phyloP scores from a whole-genome alignment of 2,113 vertebrate species.

The Pristiophorus japonicus region DNA sequence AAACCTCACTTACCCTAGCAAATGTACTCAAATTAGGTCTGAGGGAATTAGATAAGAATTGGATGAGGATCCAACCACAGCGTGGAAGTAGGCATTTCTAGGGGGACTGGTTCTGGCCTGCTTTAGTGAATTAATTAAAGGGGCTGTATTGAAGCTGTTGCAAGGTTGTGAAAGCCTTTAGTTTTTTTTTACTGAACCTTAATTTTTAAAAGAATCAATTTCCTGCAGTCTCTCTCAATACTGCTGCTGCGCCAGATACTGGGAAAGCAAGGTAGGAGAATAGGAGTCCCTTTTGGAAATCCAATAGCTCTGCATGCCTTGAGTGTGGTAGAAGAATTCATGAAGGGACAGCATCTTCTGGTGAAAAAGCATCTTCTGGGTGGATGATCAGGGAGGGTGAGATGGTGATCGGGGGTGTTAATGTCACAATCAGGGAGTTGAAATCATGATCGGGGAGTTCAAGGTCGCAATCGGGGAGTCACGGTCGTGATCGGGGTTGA shows the following conservation, averaged over 20 bases:
- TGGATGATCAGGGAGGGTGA: background rate
- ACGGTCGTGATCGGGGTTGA: too few relatives aligned
- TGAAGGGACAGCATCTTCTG: background rate
- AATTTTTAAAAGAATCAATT: background rate
- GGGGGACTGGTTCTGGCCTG: background rate
- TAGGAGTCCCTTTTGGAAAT: background rate
- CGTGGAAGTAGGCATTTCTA: background rate
- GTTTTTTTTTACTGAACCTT: background rate
- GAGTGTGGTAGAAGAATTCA: background rate
- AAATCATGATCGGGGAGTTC: too few relatives aligned
- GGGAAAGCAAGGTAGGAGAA: background rate
- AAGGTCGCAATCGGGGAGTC: too few relatives aligned
- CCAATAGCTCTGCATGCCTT: background rate
- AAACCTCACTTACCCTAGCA: too few relatives aligned
- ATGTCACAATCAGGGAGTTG: too few relatives aligned
- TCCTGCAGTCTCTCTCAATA: background rate
- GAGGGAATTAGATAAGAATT: background rate
- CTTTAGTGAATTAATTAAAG: background rate
- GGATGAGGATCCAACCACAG: background rate
- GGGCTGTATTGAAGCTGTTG: background rate
- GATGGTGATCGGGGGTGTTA: too few relatives aligned
- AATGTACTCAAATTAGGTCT: too few relatives aligned
- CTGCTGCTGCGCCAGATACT: background rate
- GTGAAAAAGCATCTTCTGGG: background rate
- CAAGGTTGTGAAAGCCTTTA: background rate